Base-by-base conservation (phyloP, 1,140 invertebrate species). In the Stenopsyche tienmushanensis region DNA sequence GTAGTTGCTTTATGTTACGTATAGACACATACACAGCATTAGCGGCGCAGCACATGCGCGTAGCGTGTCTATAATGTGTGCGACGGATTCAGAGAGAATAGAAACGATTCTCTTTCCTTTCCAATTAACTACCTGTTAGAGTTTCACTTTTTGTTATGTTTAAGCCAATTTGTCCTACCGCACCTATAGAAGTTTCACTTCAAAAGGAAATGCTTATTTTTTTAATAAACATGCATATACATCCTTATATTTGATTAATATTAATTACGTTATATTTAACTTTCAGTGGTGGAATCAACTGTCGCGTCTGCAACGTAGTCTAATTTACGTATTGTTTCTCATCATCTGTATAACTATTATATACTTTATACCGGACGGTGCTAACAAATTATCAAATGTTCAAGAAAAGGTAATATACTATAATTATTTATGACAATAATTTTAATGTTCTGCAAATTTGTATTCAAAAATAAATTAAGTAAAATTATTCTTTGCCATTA, bases 221-320 rank as follows among this genome's bases (percentile, higher is more conserved):
- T 7, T 34, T 5, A 34, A 34, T 34, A 13, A 34, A 34, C 29
- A 34, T 34, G 29, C 29, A 34, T 34, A 34, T 34, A 13, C 29
- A 34, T 34, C 5, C 29, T 34, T 34, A 34, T 34, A 34, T 9
- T 13, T 54, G 29, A 34, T 7, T 34, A 13, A 7, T 5, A 24
- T 26, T 54, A 54, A 54, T 54, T 26, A 3, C 13, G 7, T 26
- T 18, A 45, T 67, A 42, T 71, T 69, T 72, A 21, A 60, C 65
- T 81, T 82, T 25, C 72, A 93, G 91, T 81, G 84, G 76, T 93
- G 91, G 92, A 90, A 92, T 73, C 87, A 91, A 71, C 75, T 93
- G 34, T 92, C 92, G n/a, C 84, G 91, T 71, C 86, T 91, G 72
- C 91, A 93, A 76, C 82, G 88, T 41, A 90, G 87, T 73, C 79